Percentiles rank a stretch among this genome's conserved stretches.
Conservation (phyloP, 2,888 invertebrate genomes). For the Choristoneura rosaceana region DNA sequence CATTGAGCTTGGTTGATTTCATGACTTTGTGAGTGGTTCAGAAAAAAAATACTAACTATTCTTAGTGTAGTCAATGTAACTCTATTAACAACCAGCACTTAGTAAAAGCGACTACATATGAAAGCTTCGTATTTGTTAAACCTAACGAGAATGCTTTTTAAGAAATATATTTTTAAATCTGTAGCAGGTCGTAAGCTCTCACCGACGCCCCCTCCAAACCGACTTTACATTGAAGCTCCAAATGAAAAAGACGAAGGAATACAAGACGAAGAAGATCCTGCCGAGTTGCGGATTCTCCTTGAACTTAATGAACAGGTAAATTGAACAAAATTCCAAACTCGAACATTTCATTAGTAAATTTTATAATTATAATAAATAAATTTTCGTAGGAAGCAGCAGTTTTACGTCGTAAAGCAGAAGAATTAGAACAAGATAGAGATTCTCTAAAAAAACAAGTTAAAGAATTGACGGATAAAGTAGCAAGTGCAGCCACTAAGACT, state of each 20-base stretch:
- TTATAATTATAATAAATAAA: conserved; percentile 15
- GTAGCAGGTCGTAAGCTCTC: conserved; percentile 88
- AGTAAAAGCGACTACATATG: conserved; percentile 1
- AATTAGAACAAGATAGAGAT: conserved; percentile 92
- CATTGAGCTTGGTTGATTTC: conserved; percentile 55
- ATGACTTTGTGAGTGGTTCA: conserved; percentile 38
- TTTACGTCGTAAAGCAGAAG: conserved; percentile 93
- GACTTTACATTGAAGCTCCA: conserved; percentile 87
- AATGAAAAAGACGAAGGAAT: conserved; percentile 90
- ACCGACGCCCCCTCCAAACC: conserved; percentile 87
- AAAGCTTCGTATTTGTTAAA: conserved; percentile 22
- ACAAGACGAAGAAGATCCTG: conserved; percentile 92
- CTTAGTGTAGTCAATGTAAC: conserved; percentile 37
- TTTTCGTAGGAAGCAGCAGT: conserved; percentile 90
- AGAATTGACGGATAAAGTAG: conserved; percentile 90
- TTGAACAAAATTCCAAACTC: conserved; percentile 4
- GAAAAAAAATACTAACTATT: conserved; percentile 36
- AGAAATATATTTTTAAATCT: conserved; percentile 30
- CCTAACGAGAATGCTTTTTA: background rate
- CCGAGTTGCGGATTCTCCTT: conserved; percentile 93
- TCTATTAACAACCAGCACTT: conserved; percentile 25
- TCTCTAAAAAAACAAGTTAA: conserved; percentile 90
- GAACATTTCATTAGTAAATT: conserved; percentile 9
- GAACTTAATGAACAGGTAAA: conserved; percentile 94
- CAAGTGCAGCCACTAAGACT: conserved; percentile 72